Percentiles rank a stretch among this genome's conserved stretches.
These are phyloP conservation scores for Blastobasis adustella DNA, from an alignment of 2,888 invertebrate genomes.

Conservation along the genomic window DNA sequence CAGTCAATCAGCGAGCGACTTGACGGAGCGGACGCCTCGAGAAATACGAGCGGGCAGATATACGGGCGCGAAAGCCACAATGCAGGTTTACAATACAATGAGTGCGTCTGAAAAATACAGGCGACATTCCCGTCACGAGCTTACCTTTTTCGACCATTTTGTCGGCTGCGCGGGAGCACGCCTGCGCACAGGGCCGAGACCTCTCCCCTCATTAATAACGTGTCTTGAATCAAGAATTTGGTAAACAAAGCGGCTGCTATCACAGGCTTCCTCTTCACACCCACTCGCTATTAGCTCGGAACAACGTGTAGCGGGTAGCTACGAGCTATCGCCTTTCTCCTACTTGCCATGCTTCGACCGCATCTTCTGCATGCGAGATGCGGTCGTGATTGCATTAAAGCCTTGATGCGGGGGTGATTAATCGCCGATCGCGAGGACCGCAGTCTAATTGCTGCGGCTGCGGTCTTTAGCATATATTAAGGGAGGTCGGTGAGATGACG, in stretches of 20 bases:
- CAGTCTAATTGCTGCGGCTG: conserved; percentile 61
- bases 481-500: conserved; percentile 50
- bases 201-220: conserved; percentile 65
- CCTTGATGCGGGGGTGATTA: conserved; percentile 43
- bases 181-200: conserved; percentile 38
- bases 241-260: conserved; percentile 17
- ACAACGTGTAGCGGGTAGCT: no score
- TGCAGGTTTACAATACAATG: conserved; percentile 71
- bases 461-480: conserved; percentile 65
- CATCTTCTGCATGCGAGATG: conserved; percentile 39
- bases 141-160: conserved; percentile 68
- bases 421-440: conserved; percentile 49
- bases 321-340: no score
- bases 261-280: conserved; percentile 1
- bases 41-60: conserved; percentile 19
- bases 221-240: conserved; percentile 55
- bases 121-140: conserved; percentile 70
- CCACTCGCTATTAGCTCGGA: conserved; percentile 3
- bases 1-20: conserved; percentile 28
- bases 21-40: conserved; percentile 31
- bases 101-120: conserved; percentile 61
- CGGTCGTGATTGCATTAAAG: conserved; percentile 51
- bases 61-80: conserved; percentile 68
- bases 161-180: conserved; percentile 34
- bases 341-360: conserved; percentile 15